Conservation (phyloP, 2,797 vertebrate genomes). For the Megaceryle alcyon region DNA sequence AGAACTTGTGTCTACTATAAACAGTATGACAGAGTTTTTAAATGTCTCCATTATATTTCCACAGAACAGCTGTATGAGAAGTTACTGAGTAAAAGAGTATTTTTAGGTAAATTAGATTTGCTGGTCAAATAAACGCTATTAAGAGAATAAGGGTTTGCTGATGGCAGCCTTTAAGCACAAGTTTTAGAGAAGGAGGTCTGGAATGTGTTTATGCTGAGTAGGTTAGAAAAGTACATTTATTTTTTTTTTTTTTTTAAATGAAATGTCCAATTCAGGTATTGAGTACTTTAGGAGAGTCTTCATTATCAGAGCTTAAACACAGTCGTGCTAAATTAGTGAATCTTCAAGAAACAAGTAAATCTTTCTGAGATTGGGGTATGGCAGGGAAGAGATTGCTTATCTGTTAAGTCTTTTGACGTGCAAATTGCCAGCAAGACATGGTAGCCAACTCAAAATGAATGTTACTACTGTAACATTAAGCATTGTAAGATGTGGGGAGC, state of each 20-base stretch:
- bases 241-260: not conserved
- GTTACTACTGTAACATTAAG: not conserved
- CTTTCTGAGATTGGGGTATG: not conserved
- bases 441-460: not conserved
- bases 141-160: not conserved
- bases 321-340: not conserved
- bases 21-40: not conserved
- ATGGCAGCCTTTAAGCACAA: not conserved
- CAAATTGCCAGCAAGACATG: not conserved
- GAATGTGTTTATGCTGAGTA: not conserved
- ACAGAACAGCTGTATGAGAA: not conserved
- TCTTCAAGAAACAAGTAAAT: not conserved
- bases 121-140: not conserved
- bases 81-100: not conserved
- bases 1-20: not conserved
- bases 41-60: not conserved
- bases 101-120: constrained; percentile 1
- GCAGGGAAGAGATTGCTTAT: not conserved
- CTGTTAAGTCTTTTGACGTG: not conserved
- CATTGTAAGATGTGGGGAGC: not conserved
- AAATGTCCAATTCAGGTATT: not conserved
- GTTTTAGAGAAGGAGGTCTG: not conserved
- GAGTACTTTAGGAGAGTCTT: not conserved
- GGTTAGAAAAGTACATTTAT: not conserved
- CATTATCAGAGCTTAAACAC: not conserved